Evolutionary conservation across 2,888 invertebrate genomes (phyloP), one percentile per base, ranked within the genome.

Genomic region (Tinea trinotella): DNA sequence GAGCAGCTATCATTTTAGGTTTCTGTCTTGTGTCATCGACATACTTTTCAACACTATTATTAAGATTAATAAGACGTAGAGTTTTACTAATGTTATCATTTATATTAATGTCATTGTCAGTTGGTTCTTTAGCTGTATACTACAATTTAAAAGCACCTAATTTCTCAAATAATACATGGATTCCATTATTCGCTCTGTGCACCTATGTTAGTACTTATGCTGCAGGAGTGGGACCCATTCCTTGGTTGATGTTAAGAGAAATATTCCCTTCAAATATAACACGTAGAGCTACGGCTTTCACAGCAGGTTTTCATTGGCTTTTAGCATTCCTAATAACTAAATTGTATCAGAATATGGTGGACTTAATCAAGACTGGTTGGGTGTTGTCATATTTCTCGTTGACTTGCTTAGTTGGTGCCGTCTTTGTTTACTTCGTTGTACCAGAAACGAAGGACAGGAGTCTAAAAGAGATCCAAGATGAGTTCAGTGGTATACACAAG

Each of bases 171-270:
- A 68, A 64, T 30, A 74, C 75, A 0, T 89, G 89, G 88, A 63
- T 91, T 1, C 91, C 91, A 0, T 66, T 91, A 0, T 66, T 87
- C 0, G 80, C 87, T 15, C 65, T 91, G 6, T 83, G 88, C 7
- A 57, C 88, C 6, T 91, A 86, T 64, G 88, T 91, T 1, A 76
- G 86, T 3, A 82, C 87, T 0, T 93, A 91, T 63, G 89, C 90
- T 0, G 70, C 90, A 18, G 93, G 93, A 1, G 89, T 88, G 15
- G 92, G 92, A 0, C 92, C 92, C 0, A 89, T 93, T 19, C 92
- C 92, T 0, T 92, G 92, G 91, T 71, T 92, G 63, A 89, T 93
- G 87, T 62, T 89, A 15, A 79, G 92, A 49, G 92, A 92, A 68
- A 82, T 93, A 36, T 90, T 93, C 61, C 85, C 92, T 4, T 70